phyloP scores from a whole-genome alignment of 2,888 invertebrate genomes.

The Aquatica leii region DNA sequence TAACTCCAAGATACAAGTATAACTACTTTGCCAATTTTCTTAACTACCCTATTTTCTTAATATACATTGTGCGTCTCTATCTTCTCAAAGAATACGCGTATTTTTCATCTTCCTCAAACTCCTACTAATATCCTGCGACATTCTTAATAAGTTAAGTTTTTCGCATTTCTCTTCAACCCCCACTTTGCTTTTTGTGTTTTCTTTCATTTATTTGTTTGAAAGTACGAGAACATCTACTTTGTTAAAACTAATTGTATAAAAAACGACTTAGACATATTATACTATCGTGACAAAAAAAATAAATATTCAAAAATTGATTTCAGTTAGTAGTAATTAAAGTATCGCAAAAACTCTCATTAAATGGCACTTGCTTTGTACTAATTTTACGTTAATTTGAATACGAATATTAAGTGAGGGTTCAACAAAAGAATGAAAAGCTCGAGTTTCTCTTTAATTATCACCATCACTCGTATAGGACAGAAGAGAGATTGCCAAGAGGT shows the following conservation, averaged over 20 bases:
- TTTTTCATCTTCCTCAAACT: slow-evolving; percentile 44
- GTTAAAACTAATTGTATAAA: slow-evolving; percentile 53
- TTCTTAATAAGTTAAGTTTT: slow-evolving; percentile 59
- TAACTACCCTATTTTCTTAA: slow-evolving; percentile 59
- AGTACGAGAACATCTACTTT: slow-evolving; percentile 51
- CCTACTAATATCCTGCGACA: slow-evolving; percentile 55
- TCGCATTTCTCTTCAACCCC: slow-evolving; percentile 54
- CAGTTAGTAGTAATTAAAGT: slow-evolving; percentile 23
- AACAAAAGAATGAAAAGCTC: slow-evolving; percentile 18
- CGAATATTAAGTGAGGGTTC: slow-evolving; percentile 16
- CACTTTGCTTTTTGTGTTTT: slow-evolving; percentile 45
- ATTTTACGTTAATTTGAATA: slow-evolving; percentile 34
- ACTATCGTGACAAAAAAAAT: background rate
- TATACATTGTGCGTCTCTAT: slow-evolving; percentile 50
- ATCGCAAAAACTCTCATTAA: slow-evolving; percentile 13
- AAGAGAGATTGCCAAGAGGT: too few relatives aligned
- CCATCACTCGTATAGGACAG: background rate
- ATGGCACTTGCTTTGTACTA: slow-evolving; percentile 29
- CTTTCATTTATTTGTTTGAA: slow-evolving; percentile 50
- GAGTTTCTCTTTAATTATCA: slow-evolving; percentile 26
- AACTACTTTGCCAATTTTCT: slow-evolving; percentile 58
- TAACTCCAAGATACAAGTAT: slow-evolving; percentile 55
- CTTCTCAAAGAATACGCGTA: slow-evolving; percentile 23
- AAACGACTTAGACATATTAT: slow-evolving; percentile 16
- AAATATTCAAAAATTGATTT: slow-evolving; percentile 7